These are phyloP conservation scores for Drosophila anceps DNA, from an alignment of 2,888 invertebrate genomes.

Conservation along the genomic window DNA sequence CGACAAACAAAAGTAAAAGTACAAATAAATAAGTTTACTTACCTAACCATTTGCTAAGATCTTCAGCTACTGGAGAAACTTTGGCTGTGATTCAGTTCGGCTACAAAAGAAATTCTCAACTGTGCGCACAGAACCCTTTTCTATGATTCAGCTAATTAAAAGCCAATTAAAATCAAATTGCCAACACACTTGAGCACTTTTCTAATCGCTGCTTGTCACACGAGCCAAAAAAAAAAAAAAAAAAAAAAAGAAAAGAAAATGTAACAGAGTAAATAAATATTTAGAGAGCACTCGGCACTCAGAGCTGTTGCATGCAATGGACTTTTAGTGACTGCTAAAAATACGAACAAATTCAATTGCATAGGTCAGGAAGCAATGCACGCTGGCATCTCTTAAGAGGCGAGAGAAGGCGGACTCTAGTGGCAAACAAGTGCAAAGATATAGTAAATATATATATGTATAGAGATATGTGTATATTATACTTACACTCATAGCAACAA, in stretches of 20 bases:
- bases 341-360: constrained; percentile 39
- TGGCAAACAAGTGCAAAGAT: constrained; percentile 16
- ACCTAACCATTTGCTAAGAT: background rate
- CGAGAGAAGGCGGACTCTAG: background rate
- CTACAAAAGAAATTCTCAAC: background rate
- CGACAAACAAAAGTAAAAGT: constrained; percentile 33
- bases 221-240: background rate
- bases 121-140: background rate
- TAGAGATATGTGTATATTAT: background rate
- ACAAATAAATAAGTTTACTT: background rate
- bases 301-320: constrained; percentile 12
- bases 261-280: constrained; percentile 5
- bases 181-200: constrained; percentile 6
- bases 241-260: background rate
- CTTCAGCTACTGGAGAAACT: background rate
- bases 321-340: constrained; percentile 35
- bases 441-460: constrained; percentile 12
- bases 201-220: constrained; percentile 2
- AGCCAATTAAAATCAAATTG: constrained; percentile 16
- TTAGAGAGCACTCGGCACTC: background rate
- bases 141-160: constrained; percentile 16
- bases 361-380: constrained; percentile 51
- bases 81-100: background rate
- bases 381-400: constrained; percentile 14
- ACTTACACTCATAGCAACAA: constrained; percentile 28